Conservation (phyloP, 2,797 vertebrate species). For the Momotus momota region DNA sequence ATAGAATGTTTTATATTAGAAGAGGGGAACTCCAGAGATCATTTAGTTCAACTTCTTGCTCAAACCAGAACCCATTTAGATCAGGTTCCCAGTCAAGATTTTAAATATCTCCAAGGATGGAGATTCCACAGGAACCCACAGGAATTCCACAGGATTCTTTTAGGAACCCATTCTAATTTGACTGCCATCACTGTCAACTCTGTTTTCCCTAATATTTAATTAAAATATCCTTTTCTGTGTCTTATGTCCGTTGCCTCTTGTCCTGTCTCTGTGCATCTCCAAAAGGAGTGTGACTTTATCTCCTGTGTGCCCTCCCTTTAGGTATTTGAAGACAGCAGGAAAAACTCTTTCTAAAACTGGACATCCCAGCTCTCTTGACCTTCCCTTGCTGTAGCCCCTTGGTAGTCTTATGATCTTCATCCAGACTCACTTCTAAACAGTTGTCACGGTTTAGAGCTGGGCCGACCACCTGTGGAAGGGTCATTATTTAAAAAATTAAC, state of each 20-base stretch:
- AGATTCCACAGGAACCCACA: too few relatives aligned
- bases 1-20: not conserved
- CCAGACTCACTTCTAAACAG: not conserved
- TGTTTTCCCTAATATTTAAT: not conserved
- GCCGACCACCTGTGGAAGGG: too few relatives aligned
- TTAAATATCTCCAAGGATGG: not conserved
- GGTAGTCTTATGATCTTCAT: not conserved
- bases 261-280: accelerated
- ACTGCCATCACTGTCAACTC: not conserved
- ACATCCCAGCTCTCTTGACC: not conserved
- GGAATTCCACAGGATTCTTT: too few relatives aligned
- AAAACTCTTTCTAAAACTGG: not conserved
- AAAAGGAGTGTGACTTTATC: not conserved
- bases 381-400: not conserved
- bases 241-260: not conserved
- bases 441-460: too few relatives aligned
- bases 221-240: not conserved
- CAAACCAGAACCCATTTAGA: not conserved
- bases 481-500: too few relatives aligned
- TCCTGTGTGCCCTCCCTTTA: not conserved
- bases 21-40: not conserved
- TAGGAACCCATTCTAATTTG: too few relatives aligned
- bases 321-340: not conserved
- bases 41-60: not conserved
- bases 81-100: not conserved